phyloP scores from a whole-genome alignment of 2,113 vertebrate species.

The Vulpes ferrilata region DNA sequence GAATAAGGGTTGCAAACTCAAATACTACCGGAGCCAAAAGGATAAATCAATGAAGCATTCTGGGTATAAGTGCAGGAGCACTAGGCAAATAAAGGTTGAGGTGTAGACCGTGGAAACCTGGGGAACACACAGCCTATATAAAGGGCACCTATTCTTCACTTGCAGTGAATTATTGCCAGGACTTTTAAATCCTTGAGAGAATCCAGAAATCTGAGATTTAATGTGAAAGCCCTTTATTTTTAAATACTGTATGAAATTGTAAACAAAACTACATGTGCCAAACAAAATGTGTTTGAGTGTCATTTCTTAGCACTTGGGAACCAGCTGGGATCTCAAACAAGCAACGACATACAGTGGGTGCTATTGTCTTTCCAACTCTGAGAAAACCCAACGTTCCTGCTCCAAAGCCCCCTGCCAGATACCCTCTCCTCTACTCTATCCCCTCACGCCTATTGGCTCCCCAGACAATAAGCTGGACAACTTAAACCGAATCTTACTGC shows the following conservation, averaged over 20 bases:
- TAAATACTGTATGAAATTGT: slow-evolving; percentile 15
- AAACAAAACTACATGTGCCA: slow-evolving; percentile 57
- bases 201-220: slow-evolving; percentile 37
- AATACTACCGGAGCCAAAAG: background rate
- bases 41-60: background rate
- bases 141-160: background rate
- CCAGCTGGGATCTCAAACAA: background rate
- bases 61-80: background rate
- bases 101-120: background rate
- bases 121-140: background rate
- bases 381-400: background rate
- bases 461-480: background rate
- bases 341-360: background rate
- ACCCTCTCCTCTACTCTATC: background rate
- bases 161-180: background rate
- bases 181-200: slow-evolving; percentile 39
- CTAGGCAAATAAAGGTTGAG: background rate
- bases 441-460: background rate
- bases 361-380: background rate
- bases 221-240: background rate
- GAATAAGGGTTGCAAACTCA: background rate
- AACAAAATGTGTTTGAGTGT: slow-evolving; percentile 31
- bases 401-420: background rate
- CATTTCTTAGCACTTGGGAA: slow-evolving; percentile 47
- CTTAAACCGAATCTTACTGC: slow-evolving; percentile 40